Conservation (phyloP, 2,797 vertebrate genomes). For the Sebastes trivittatus region DNA sequence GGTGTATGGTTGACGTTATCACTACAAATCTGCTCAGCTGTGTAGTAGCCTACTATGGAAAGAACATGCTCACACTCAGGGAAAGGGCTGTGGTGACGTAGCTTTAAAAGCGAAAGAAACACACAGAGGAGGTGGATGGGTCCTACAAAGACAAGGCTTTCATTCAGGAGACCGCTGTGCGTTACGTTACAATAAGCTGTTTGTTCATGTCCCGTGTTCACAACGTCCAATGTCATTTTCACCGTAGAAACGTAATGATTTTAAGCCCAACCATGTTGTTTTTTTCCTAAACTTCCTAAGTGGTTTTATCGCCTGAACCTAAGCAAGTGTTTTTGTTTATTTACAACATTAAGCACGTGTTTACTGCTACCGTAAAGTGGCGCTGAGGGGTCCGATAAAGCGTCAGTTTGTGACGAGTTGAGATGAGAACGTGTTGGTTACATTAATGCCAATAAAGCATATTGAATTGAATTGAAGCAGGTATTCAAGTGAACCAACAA, state of each 20-base stretch:
- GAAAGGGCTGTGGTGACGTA: neutral
- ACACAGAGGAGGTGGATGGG: no score
- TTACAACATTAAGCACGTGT: neutral
- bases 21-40: constrained; percentile 51
- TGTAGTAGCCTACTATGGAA: neutral
- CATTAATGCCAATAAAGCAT: neutral
- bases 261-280: neutral
- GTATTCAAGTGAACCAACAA: neutral
- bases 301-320: neutral
- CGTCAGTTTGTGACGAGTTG: no score
- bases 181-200: no score
- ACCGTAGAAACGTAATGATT: neutral
- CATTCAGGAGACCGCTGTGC: no score
- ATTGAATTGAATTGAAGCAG: neutral
- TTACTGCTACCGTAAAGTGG: neutral
- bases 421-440: neutral
- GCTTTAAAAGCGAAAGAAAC: no score
- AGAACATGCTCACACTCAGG: neutral
- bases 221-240: no score
- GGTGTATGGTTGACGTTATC: constrained; percentile 14
- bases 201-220: no score
- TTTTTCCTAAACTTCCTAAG: neutral
- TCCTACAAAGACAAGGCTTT: no score
- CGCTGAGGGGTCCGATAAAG: no score
- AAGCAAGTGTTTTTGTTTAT: neutral